phyloP scores from a whole-genome alignment of 2,888 invertebrate species.

The Miltochrista miniata region DNA sequence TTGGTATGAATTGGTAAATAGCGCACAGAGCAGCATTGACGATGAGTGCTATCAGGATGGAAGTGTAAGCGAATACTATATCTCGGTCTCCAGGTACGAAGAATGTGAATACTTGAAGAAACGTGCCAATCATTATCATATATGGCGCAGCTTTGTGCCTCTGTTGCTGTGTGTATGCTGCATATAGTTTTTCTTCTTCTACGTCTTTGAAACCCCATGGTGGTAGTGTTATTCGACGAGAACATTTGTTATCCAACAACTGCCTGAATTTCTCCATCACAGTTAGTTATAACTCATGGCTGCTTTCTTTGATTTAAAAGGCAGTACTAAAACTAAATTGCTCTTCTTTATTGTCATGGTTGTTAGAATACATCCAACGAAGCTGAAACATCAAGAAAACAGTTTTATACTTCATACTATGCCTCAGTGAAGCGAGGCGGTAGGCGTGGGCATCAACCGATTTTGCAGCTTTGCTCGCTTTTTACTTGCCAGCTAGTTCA shows the following conservation, averaged over 20 bases:
- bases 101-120: conserved; percentile 64
- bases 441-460: no score
- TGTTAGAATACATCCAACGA: conserved; percentile 3
- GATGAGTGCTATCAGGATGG: conserved; percentile 49
- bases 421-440: no score
- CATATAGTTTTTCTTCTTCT: conserved; percentile 69
- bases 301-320: conserved; percentile 14
- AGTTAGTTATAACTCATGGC: conserved; percentile 21
- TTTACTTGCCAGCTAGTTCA: no score
- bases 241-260: conserved; percentile 48
- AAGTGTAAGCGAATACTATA: conserved; percentile 56
- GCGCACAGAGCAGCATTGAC: conserved; percentile 53
- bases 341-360: conserved; percentile 22
- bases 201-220: conserved; percentile 69
- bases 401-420: background rate
- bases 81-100: conserved; percentile 72
- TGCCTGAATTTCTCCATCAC: conserved; percentile 64
- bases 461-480: no score
- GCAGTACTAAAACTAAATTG: conserved; percentile 14
- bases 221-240: conserved; percentile 57
- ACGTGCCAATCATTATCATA: conserved; percentile 58
- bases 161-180: conserved; percentile 68
- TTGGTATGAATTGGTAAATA: conserved; percentile 49
- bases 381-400: background rate
- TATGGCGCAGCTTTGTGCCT: conserved; percentile 69